phyloP scores from a whole-genome alignment of 2,113 vertebrate genomes.

The Taxidea taxus region DNA sequence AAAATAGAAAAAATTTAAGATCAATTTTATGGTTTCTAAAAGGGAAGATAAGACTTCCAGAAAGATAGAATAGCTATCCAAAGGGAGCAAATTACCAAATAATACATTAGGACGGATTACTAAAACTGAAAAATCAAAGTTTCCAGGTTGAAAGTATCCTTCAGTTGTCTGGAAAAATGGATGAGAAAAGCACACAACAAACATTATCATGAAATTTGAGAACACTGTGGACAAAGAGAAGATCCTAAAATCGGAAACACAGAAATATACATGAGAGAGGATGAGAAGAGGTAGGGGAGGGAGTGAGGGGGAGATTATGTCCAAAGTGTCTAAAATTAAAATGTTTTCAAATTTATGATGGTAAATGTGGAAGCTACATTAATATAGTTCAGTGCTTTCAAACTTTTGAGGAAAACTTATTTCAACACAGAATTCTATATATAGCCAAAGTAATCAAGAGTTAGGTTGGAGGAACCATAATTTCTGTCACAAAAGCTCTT shows the following conservation, averaged over 20 bases:
- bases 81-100: neutral
- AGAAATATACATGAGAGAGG: neutral
- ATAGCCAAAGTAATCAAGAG: neutral
- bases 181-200: neutral
- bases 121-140: neutral
- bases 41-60: neutral
- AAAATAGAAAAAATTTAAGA: neutral
- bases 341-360: neutral
- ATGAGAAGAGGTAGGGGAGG: neutral
- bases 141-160: neutral
- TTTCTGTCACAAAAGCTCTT: neutral
- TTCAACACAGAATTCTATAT: neutral
- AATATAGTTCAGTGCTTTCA: neutral
- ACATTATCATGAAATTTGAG: neutral
- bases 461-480: neutral
- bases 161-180: neutral
- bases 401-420: neutral
- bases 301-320: neutral
- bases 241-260: neutral
- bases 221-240: neutral
- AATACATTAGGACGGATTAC: neutral
- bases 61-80: neutral
- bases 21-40: neutral
- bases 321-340: neutral
- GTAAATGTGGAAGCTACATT: neutral